Evolutionary conservation across 2,888 invertebrate genomes (phyloP), one percentile per base, ranked within the genome.

Genomic region (Hypselothyrea guttata): DNA sequence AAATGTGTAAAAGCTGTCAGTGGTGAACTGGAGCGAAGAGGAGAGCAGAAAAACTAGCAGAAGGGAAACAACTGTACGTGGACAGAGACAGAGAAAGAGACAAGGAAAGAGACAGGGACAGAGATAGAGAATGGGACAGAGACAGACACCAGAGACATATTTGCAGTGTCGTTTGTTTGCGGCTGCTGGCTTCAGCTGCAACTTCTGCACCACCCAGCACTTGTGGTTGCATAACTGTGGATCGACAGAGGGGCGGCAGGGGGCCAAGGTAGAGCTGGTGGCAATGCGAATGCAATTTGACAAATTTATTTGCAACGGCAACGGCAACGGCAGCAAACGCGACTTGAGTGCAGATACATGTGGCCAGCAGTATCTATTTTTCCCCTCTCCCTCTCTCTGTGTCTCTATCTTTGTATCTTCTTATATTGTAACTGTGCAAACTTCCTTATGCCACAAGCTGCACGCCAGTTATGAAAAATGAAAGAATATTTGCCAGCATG

Each of bases 281-380:
- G 60, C 54, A 58, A 82, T 44, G 57, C 49, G 78, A 81, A 81
- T 70, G 75, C 82, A 81, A 73, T 71, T 75, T 84, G 86, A 86
- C 84, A 84, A 86, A 86, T 84, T 77, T 84, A 86, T 86, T 86
- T 86, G 71, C 78, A 70, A 55, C 58, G 58, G 64, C 62, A 57
- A 49, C 81, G 53, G 62, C 58, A 53, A 13, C 35, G n/a, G 38
- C 38, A 18, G 38, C 31, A 52, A 51, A 70, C 74, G 71, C 85
- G 75, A 76, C 74, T 74, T 62, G 71, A 66, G 66, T 74, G 69
- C 73, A 75, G 56, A 79, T 71, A 58, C 27, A 27, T 31, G 45
- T 33, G 27, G n/a, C 31, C 27, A 40, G 3, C 5, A 8, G 13
- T 18, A 4, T 13, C 9, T n/a, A 16, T 16, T 9, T 15, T 1